A percentile compares a stretch with the other conserved stretches of the same genome.
These are phyloP conservation scores for Grantiella picta DNA, from an alignment of 2,113 vertebrate genomes.

Conservation along the genomic window DNA sequence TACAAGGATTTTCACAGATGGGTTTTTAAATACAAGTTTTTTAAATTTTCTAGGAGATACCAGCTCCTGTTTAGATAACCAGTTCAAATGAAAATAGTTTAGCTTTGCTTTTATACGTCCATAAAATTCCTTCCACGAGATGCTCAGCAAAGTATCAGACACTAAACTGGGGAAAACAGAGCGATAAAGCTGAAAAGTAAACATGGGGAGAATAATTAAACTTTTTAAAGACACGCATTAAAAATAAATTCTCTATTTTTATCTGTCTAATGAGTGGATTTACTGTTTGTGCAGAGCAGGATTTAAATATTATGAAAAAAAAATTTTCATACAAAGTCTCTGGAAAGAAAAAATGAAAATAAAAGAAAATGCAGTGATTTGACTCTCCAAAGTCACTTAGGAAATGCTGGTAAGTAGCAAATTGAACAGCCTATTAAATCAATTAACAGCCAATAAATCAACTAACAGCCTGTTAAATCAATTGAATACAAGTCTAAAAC, in stretches of 20 bases:
- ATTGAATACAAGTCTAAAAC: neutral
- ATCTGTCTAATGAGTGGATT: neutral
- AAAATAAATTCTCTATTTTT: neutral
- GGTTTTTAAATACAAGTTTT: neutral
- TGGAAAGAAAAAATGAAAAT: neutral
- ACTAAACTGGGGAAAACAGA: constrained; percentile 5
- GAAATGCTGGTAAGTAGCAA: neutral
- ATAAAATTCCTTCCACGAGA: constrained; percentile 9
- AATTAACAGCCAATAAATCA: neutral
- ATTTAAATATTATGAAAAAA: neutral
- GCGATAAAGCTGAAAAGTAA: constrained; percentile 11
- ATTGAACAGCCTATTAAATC: neutral
- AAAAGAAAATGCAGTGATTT: neutral
- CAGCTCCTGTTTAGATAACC: neutral
- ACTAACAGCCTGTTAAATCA: neutral
- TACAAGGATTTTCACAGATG: neutral
- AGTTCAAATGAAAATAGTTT: neutral
- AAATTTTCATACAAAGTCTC: neutral
- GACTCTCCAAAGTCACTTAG: neutral
- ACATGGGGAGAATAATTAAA: neutral
- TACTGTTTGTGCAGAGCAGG: neutral
- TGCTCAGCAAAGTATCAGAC: neutral
- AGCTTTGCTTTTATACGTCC: neutral
- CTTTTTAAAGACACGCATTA: neutral
- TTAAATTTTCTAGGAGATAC: neutral